Evolutionary conservation across 1,140 invertebrate genomes (phyloP).

Genomic region (Grapholita molesta): DNA sequence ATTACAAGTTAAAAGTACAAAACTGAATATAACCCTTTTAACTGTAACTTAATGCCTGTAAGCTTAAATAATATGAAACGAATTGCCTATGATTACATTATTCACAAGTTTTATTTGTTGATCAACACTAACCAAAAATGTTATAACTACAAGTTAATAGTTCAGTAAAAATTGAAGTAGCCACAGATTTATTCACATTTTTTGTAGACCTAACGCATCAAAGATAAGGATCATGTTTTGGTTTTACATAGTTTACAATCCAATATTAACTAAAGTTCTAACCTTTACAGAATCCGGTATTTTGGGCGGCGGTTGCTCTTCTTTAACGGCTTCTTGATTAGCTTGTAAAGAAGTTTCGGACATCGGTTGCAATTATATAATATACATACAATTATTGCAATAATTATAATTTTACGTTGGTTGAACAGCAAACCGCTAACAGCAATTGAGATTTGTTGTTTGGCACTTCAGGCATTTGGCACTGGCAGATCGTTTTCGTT

Average conservation of each 20-base stretch:
- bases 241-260: constrained; percentile 14
- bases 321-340: constrained; percentile 46
- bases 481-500: background rate
- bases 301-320: constrained; percentile 60
- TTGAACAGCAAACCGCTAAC: background rate
- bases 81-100: too few relatives aligned
- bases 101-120: too few relatives aligned
- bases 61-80: too few relatives aligned
- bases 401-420: background rate
- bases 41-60: too few relatives aligned
- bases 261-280: constrained; percentile 22
- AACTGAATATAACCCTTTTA: too few relatives aligned
- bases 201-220: too few relatives aligned
- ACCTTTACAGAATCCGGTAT: constrained; percentile 69
- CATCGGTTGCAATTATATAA: constrained; percentile 50
- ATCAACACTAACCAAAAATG: too few relatives aligned
- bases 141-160: too few relatives aligned
- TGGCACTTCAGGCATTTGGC: background rate
- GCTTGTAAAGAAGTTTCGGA: constrained; percentile 55
- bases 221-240: too few relatives aligned
- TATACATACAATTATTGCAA: constrained; percentile 7
- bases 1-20: too few relatives aligned
- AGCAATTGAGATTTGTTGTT: background rate
- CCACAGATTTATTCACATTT: too few relatives aligned
- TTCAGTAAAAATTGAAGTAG: too few relatives aligned